These are phyloP conservation scores for Episyrphus balteatus DNA, from an alignment of 1,140 invertebrate species.

Conservation along the genomic window DNA sequence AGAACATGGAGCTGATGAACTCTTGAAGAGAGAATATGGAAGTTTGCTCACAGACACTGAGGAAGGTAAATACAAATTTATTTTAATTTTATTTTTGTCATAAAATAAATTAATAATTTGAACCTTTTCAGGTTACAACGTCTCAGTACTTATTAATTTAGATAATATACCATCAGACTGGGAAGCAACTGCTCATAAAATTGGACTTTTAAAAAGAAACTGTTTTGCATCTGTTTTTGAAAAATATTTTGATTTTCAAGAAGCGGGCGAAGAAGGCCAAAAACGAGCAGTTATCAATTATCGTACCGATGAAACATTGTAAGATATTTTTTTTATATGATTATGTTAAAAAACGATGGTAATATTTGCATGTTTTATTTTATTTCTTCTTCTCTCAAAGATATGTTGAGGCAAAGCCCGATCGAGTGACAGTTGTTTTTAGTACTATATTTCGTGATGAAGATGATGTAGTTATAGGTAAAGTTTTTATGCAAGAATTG, in stretches of 20 bases:
- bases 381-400: slow-evolving; percentile 41
- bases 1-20: slow-evolving; percentile 94
- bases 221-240: slow-evolving; percentile 99
- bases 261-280: slow-evolving; percentile 77
- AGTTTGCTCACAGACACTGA: slow-evolving; percentile 69
- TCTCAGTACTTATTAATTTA: slow-evolving; percentile 86
- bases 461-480: slow-evolving; percentile 96
- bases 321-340: slow-evolving; percentile 36
- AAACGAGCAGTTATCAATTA: slow-evolving; percentile 97
- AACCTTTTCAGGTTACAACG: slow-evolving; percentile 72
- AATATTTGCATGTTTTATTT: background rate
- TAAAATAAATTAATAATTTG: background rate
- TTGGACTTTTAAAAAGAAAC: slow-evolving; percentile 91
- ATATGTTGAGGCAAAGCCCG: slow-evolving; percentile 95
- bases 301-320: slow-evolving; percentile 98
- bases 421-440: slow-evolving; percentile 98
- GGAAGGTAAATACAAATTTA: slow-evolving; percentile 51
- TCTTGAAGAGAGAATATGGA: slow-evolving; percentile 88
- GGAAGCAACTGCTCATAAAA: slow-evolving; percentile 81
- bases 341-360: background rate
- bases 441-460: slow-evolving; percentile 97
- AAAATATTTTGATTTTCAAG: slow-evolving; percentile 98
- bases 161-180: slow-evolving; percentile 85
- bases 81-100: slow-evolving; percentile 5
- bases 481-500: slow-evolving; percentile 98